Evolutionary conservation across 1,140 invertebrate species (phyloP).

Genomic region (Brachionus plicatilis): DNA sequence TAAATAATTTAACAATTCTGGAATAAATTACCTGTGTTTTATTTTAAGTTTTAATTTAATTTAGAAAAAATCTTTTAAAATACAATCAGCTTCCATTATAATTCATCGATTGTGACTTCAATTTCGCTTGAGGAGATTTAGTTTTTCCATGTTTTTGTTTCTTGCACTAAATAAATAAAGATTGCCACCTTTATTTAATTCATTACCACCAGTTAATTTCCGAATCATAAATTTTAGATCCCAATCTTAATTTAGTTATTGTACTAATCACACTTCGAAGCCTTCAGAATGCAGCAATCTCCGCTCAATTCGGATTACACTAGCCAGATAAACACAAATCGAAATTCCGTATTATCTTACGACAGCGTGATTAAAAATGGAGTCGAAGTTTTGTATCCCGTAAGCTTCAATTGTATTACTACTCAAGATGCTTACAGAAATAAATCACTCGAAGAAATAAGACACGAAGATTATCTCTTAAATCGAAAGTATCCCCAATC

Average conservation of each 20-base stretch:
- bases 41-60: background rate
- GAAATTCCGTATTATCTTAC: too few species aligned
- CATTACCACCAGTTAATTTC: background rate
- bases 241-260: background rate
- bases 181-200: background rate
- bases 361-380: background rate
- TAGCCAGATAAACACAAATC: background rate
- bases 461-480: background rate
- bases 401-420: background rate
- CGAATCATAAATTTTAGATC: background rate
- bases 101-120: background rate
- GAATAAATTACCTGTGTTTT: background rate
- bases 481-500: background rate
- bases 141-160: background rate
- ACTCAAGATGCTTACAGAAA: background rate
- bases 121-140: background rate
- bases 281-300: background rate
- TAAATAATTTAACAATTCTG: background rate
- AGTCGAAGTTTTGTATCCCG: background rate
- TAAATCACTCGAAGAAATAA: slow-evolving; percentile 11
- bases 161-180: background rate
- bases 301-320: background rate
- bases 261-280: background rate
- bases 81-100: background rate
- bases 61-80: background rate